phyloP scores from a whole-genome alignment of 2,797 vertebrate genomes.

The Phylloscopus collybita region DNA sequence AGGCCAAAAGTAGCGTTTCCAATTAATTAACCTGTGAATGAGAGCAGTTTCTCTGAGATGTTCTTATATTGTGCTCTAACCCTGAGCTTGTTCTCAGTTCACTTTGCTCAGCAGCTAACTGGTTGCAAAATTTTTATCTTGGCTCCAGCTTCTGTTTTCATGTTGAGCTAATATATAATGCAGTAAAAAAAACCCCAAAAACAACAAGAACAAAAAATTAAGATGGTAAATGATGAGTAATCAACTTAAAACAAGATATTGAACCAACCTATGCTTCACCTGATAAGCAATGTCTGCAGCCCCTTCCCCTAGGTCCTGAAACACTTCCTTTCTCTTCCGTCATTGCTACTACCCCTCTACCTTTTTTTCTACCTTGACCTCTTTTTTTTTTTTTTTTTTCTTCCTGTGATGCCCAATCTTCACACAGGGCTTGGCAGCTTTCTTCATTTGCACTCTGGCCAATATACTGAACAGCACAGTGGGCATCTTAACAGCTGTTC shows the following conservation, averaged over 20 bases:
- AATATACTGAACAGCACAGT: neutral
- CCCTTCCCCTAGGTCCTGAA: neutral
- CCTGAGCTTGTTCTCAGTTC: neutral
- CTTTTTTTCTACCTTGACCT: neutral
- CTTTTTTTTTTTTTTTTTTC: neutral
- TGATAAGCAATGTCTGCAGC: neutral
- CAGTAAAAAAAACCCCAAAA: neutral
- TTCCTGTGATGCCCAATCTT: neutral
- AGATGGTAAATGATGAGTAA: neutral
- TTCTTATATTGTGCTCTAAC: neutral
- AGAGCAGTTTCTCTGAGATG: neutral
- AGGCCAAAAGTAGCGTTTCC: neutral
- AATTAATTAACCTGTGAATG: neutral
- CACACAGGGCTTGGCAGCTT: neutral
- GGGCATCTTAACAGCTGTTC: neutral
- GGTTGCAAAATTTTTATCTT: neutral
- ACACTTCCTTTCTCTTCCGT: neutral
- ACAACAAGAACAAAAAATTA: neutral
- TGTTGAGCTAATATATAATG: neutral
- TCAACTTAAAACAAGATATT: neutral
- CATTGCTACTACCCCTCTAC: neutral
- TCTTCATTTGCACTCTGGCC: neutral
- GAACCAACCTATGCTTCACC: neutral
- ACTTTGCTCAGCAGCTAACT: neutral
- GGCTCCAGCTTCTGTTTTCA: neutral